Conservation (phyloP, 2,113 vertebrate genomes). For the Malurus alboscapulatus region DNA sequence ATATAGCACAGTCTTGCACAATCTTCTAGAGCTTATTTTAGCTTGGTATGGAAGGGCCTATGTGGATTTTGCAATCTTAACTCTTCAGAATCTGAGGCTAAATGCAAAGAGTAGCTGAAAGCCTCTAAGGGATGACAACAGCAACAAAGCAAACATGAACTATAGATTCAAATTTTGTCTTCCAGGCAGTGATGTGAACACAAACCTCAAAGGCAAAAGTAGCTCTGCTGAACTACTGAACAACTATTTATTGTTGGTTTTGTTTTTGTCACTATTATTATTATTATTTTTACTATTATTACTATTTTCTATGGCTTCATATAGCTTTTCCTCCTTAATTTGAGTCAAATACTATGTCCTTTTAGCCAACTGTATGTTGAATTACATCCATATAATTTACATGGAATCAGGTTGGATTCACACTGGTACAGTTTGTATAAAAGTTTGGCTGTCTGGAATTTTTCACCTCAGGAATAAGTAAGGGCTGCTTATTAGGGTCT, state of each 20-base stretch:
- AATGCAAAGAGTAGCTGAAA: neutral
- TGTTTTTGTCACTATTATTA: neutral
- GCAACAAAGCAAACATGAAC: neutral
- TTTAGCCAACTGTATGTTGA: neutral
- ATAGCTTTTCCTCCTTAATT: neutral
- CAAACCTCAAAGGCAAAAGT: neutral
- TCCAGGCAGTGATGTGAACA: neutral
- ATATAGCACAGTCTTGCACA: neutral
- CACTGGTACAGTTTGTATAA: neutral
- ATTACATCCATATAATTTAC: neutral
- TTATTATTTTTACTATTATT: neutral
- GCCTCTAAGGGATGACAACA: neutral
- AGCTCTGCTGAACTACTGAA: neutral
- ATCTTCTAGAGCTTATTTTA: neutral
- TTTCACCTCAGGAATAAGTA: neutral
- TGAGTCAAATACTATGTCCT: neutral
- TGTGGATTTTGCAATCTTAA: slow-evolving; percentile 5
- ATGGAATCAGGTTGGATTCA: neutral
- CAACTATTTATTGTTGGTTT: too few relatives aligned
- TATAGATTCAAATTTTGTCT: neutral
- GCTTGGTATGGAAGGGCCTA: neutral
- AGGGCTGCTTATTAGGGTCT: neutral
- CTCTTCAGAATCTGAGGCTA: neutral
- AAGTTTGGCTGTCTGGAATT: neutral
- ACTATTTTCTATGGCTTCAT: neutral